phyloP scores from a whole-genome alignment of 2,797 vertebrate genomes.

The Clarias platycephalus region DNA sequence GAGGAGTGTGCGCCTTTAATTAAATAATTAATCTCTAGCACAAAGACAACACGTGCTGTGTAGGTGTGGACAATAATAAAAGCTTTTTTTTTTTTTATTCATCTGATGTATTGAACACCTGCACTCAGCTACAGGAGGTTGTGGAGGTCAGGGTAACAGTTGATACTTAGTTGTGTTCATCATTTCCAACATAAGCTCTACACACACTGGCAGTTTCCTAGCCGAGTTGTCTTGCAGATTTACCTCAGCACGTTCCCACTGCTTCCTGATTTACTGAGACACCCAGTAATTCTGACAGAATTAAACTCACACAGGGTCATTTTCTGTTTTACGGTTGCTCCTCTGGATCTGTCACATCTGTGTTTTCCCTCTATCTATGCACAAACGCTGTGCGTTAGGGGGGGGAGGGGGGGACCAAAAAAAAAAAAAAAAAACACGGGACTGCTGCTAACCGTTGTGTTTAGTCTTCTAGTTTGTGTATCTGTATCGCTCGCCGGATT shows the following conservation, averaged over 20 bases:
- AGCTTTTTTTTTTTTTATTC: background rate
- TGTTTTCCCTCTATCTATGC: background rate
- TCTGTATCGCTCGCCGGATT: too few relatives aligned
- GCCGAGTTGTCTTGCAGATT: background rate
- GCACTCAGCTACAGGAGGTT: background rate
- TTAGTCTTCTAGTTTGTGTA: too few relatives aligned
- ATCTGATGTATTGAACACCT: background rate
- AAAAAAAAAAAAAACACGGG: too few relatives aligned
- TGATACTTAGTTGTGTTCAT: background rate
- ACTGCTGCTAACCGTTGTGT: too few relatives aligned
- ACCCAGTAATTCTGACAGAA: background rate
- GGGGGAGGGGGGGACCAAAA: too few relatives aligned
- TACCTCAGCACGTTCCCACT: background rate
- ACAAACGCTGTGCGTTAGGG: too few relatives aligned
- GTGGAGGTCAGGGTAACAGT: too few relatives aligned
- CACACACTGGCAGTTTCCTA: background rate
- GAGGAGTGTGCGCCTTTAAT: too few relatives aligned
- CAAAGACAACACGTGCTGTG: background rate
- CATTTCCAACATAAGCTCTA: background rate
- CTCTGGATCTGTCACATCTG: background rate
- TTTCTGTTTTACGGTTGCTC: background rate
- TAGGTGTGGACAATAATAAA: background rate
- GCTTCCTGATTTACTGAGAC: background rate
- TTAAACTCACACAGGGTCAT: background rate
- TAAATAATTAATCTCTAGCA: background rate